Evolutionary conservation across 2,113 vertebrate genomes (phyloP), one percentile per base, ranked within the genome.

Genomic region (Stigmatopora argus): DNA sequence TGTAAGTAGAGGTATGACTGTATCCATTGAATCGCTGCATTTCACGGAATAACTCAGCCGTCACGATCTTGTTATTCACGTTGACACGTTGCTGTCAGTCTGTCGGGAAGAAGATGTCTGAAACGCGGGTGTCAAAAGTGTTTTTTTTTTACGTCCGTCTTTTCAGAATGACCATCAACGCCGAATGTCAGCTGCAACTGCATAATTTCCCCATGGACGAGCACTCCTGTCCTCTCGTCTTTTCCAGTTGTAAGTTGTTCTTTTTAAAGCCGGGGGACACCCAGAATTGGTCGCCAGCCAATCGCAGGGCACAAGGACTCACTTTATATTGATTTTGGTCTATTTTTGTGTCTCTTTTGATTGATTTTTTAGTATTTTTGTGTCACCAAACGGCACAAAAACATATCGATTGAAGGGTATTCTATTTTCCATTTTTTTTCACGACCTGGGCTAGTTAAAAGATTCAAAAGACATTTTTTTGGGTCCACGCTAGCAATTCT

Each of bases 171-270:
- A 98, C 96, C 86, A 98, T 98, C 86, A 97, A 97, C 0, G 96
- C 96, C 0, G 96, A 98, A 70, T 98, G 96, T 84, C 96, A 98
- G 89, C 90, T 98, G 75, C 94, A 97, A 74, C 93, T 98, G 58
- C 96, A 98, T 85, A 97, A 98, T 89, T 98, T 98, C 89, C 96
- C 96, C 26, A 98, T 98, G 96, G 96, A 98, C 69, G 95, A 96
- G 62, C 96, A 98, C 76, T 97, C 96, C 1, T 98, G 96, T 84
- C 96, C 96, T 1, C 93, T 98, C 67, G 92, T 95, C 81, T 98
- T 98, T 92, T 98, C 96, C 81, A 98, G 96, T 92, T 98, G 96
- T 98, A 90, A 97, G 91, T 96, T 31, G 26, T 31, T 31, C 26
- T 31, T 31, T 31, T 31, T 31, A 31, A 1, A 1, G 26, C 26